Evolutionary conservation across 1,140 invertebrate genomes (phyloP), one percentile per base, ranked within the genome.

Genomic region (Hestina assimilis): DNA sequence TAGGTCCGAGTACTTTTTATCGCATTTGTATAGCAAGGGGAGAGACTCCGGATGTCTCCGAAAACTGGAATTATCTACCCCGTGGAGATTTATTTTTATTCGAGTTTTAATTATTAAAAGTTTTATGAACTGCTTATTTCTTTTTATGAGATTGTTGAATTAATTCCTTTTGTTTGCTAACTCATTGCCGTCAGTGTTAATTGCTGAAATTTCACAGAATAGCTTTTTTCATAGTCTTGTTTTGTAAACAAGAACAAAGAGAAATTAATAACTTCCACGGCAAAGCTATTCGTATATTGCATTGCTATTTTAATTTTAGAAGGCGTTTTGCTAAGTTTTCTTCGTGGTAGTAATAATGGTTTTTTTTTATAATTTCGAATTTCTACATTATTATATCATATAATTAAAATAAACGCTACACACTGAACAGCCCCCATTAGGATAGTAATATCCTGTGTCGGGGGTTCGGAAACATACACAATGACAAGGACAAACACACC

Each of bases 61-160:
- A 72, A n/a, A 52, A 60, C 69, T 72, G 77, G 58, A 48, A 29
- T 41, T 56, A 61, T 63, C 40, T 66, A 45, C 42, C 61, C 75
- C 65, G 55, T 63, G 66, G 70, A 65, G 66, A 69, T 53, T 64
- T 79, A 77, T 80, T 85, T 84, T 86, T 82, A 85, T 83, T 83
- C 63, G 72, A 84, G 69, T 85, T 85, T 87, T 85, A 85, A 84
- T 87, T 85, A 84, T 83, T 84, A 79, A 87, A 85, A 87, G 75
- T 87, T 85, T 83, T 80, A 87, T 84, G 78, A 80, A 87, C 79
- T 87, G 80, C 78, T 81, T 83, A 85, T 85, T 85, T 79, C 66
- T 79, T 87, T 87, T 87, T 83, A 87, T 74, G 80, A 75, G 69
- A 72, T 80, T 82, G 81, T 82, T 81, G 69, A 83, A 83, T 84